Base-by-base conservation (phyloP, 37 sponge, comb jelly and placozoan species). In the Petrosia ficiformis region DNA sequence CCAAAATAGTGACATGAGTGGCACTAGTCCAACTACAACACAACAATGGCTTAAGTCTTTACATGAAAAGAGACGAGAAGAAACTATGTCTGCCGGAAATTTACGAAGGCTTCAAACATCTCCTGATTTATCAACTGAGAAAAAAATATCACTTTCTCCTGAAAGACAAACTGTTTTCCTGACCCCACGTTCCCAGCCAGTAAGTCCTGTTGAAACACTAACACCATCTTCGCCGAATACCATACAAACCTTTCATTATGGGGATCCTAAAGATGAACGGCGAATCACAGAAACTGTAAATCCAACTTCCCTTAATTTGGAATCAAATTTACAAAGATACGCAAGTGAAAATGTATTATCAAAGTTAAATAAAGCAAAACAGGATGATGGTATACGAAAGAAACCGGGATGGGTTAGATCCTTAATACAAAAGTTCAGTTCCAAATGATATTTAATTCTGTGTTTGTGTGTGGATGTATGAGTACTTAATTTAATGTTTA, bases 331-430 rank as follows among this genome's bases (percentile, higher is more conserved):
- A 8, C 54, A 48, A 14, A 8, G 54, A 48, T 48, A 19, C 54
- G 8, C 54, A 19, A 48, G 54, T 14, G 54, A 48, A 14, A 48
- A 8, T 48, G 54, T 48, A 48, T 14, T 48, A 14, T 48, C 54
- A 8, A 48, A 48, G 14, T 3, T 3, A 3, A 31, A 3, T 8
- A 31, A 3, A 2, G 35, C 33, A 25, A 25, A 4, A 4, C 24
- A 67, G 68, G 21, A 33, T n/a, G 68, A 31, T 34, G 39, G 39
- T 3, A n/a, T 24, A 31, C 68, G 39, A 31, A 31, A 35, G 33
- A 33, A 67, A 63, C 26, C 64, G 2, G 41, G 71, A 2, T 80
- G 81, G 81, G 73, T 80, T 2, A 72, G 42, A 61, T 80, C 73
- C 19, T 33, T 80, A 34, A 66, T 61, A 26, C 44, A 25, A 24